Conservation (phyloP, 2,113 vertebrate genomes). For the Sylvilagus bachmani region DNA sequence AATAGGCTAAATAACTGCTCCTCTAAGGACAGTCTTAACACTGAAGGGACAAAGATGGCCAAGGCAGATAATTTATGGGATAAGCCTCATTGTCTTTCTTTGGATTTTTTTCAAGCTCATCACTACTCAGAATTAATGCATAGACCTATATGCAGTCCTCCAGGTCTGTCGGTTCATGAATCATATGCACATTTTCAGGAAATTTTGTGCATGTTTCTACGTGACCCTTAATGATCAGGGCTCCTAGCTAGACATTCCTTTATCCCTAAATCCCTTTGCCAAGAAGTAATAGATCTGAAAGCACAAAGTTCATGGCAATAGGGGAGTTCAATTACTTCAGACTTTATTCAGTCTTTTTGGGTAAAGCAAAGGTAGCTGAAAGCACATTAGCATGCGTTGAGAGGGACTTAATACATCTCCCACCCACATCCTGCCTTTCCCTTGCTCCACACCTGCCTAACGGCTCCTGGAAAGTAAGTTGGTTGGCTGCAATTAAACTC, state of each 20-base stretch:
- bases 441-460: slow-evolving; percentile 62
- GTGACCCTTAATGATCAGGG: slow-evolving; percentile 28
- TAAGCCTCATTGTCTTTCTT: slow-evolving; percentile 25
- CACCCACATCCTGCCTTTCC: slow-evolving; percentile 57
- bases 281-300: slow-evolving; percentile 53
- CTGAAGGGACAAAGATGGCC: neutral
- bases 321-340: neutral
- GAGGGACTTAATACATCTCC: slow-evolving; percentile 68
- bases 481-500: slow-evolving; percentile 73
- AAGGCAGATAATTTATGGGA: slow-evolving; percentile 10
- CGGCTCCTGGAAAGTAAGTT: slow-evolving; percentile 63
- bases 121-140: slow-evolving; percentile 46
- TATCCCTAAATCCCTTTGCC: slow-evolving; percentile 9
- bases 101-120: neutral
- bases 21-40: neutral
- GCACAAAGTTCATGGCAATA: slow-evolving; percentile 38
- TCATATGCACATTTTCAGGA: slow-evolving; percentile 47
- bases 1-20: too few relatives aligned
- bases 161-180: slow-evolving; percentile 28
- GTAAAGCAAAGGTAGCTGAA: slow-evolving; percentile 48
- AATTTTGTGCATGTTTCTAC: slow-evolving; percentile 41
- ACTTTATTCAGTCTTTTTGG: slow-evolving; percentile 56
- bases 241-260: neutral
- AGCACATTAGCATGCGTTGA: slow-evolving; percentile 52
- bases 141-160: neutral